These are phyloP conservation scores for Amorpha juglandis DNA, from an alignment of 2,888 invertebrate genomes.

Conservation along the genomic window DNA sequence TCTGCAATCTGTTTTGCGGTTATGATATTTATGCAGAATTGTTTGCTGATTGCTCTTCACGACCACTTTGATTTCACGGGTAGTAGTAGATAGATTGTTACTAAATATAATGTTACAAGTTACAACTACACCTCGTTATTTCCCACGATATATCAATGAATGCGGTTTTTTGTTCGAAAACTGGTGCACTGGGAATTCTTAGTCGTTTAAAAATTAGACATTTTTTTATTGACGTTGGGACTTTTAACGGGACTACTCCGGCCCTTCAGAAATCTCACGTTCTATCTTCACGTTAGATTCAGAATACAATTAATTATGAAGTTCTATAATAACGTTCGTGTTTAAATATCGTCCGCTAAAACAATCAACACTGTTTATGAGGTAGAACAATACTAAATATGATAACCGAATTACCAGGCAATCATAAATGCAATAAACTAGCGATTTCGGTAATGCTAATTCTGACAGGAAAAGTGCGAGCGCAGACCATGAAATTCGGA, in stretches of 20 bases:
- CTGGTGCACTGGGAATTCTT: no score
- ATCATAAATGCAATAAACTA: conserved; percentile 17
- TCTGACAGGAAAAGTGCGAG: conserved; percentile 25
- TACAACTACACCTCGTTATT: conserved; percentile 9
- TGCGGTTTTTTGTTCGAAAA: not conserved
- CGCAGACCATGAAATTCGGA: conserved; percentile 39
- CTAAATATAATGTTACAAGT: not conserved
- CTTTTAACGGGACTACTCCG: no score
- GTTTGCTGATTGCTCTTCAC: not conserved
- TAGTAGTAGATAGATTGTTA: conserved; percentile 3
- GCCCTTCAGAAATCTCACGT: no score
- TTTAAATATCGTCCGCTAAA: not conserved
- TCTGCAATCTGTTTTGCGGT: not conserved
- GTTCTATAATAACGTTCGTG: not conserved
- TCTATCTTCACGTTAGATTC: no score
- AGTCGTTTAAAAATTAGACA: no score
- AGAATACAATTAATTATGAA: no score
- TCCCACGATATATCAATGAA: not conserved
- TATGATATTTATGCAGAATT: not conserved
- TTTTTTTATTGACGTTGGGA: no score
- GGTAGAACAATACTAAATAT: not conserved
- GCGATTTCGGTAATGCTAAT: conserved; percentile 21
- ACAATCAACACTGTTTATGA: not conserved
- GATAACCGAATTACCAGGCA: conserved; percentile 3
- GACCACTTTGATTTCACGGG: conserved; percentile 6